These are phyloP conservation scores for Piscicola geometra DNA, from an alignment of 2,888 invertebrate genomes.

Conservation along the genomic window DNA sequence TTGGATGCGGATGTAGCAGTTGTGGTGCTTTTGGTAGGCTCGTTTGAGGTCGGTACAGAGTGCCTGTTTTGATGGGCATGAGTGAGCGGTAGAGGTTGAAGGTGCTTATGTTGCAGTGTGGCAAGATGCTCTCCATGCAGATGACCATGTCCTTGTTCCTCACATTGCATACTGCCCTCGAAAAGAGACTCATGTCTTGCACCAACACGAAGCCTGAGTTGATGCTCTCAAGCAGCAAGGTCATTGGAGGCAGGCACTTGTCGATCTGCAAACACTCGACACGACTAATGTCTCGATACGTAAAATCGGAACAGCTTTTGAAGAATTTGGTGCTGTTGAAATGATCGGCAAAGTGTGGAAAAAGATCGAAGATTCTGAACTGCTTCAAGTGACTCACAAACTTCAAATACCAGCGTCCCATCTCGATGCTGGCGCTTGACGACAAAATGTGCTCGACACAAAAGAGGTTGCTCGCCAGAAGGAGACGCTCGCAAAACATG, in stretches of 20 bases:
- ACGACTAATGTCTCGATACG: neutral
- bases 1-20: conserved; percentile 8
- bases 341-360: neutral
- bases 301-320: conserved; percentile 6
- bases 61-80: conserved; percentile 7
- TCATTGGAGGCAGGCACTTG: conserved; percentile 8
- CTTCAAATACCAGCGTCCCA: conserved; percentile 24
- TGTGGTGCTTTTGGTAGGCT: conserved; percentile 11
- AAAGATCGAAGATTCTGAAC: neutral
- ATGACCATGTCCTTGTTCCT: neutral
- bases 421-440: neutral
- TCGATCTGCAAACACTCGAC: neutral
- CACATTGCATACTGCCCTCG: neutral
- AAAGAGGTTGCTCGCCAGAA: neutral
- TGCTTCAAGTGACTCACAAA: conserved; percentile 22
- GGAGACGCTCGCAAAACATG: conserved; percentile 18
- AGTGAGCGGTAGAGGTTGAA: conserved; percentile 15
- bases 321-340: neutral
- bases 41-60: conserved; percentile 16
- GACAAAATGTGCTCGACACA: conserved; percentile 26
- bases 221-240: neutral
- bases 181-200: neutral
- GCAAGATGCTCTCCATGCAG: neutral
- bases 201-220: conserved; percentile 17
- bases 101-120: conserved; percentile 13